These are phyloP conservation scores for Thalassophryne amazonica DNA, from an alignment of 2,797 vertebrate species.

Conservation along the genomic window DNA sequence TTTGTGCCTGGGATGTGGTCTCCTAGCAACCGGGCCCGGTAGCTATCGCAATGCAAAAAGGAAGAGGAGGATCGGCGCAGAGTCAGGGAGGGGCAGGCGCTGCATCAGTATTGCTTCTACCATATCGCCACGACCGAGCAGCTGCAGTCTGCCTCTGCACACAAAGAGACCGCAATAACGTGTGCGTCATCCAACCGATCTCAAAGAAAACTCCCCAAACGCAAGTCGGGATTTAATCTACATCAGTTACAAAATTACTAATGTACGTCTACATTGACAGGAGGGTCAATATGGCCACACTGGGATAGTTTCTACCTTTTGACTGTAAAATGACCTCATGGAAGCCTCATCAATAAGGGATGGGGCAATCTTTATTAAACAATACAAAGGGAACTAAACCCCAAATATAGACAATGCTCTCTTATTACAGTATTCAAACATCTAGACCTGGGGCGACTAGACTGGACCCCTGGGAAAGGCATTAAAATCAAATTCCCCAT, in stretches of 20 bases:
- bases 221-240: background rate
- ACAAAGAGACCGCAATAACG: slow-evolving; percentile 57
- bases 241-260: background rate
- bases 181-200: slow-evolving; percentile 18
- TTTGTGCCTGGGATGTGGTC: slow-evolving; percentile 90
- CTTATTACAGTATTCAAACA: slow-evolving; percentile 12
- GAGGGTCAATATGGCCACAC: slow-evolving; percentile 15
- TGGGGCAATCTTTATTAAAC: background rate
- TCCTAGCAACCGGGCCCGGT: slow-evolving; percentile 92
- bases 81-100: slow-evolving; percentile 71
- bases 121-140: slow-evolving; percentile 63
- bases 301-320: slow-evolving; percentile 4
- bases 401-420: background rate
- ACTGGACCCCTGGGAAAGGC: slow-evolving; percentile 47
- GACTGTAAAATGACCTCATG: slow-evolving; percentile 13
- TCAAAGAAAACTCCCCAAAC: background rate
- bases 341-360: slow-evolving; percentile 35
- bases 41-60: slow-evolving; percentile 81
- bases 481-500: slow-evolving; percentile 57
- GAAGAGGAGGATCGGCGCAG: slow-evolving; percentile 73
- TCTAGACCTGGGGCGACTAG: slow-evolving; percentile 32
- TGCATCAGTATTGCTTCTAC: slow-evolving; percentile 76
- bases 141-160: slow-evolving; percentile 63
- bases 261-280: slow-evolving; percentile 4
- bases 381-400: background rate